Evolutionary conservation across 1,140 invertebrate species (phyloP).

Genomic region (Lineus longissimus): DNA sequence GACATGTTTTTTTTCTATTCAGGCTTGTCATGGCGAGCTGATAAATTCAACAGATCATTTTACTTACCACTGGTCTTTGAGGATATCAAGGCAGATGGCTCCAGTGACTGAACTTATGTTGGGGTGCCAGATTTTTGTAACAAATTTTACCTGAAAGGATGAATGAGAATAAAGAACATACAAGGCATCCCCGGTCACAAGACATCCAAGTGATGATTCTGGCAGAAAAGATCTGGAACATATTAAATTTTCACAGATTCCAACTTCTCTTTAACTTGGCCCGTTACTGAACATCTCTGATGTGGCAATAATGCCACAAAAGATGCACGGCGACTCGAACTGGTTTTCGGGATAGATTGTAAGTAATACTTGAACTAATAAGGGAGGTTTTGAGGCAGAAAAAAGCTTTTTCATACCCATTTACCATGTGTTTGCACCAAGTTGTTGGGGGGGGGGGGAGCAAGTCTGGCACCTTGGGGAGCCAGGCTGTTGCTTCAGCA

Average conservation of each 20-base stretch:
- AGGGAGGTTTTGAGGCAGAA: neutral
- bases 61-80: constrained; percentile 94
- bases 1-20: no score
- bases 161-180: neutral
- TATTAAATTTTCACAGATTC: neutral
- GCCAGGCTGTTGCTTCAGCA: no score
- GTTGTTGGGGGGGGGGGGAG: no score
- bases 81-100: constrained; percentile 97
- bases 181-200: no score
- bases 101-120: constrained; percentile 99
- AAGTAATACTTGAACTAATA: neutral
- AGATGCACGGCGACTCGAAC: neutral
- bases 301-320: neutral
- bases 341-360: neutral
- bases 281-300: neutral
- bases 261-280: neutral
- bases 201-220: no score
- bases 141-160: constrained; percentile 64
- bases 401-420: neutral
- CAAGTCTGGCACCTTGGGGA: no score
- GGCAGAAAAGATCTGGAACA: neutral
- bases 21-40: no score
- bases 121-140: constrained; percentile 99
- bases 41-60: neutral
- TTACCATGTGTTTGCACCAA: neutral